Percentiles rank a stretch among this genome's conserved stretches.
Conservation (phyloP, 1,140 invertebrate species). For the Harlomillsia oculata region DNA sequence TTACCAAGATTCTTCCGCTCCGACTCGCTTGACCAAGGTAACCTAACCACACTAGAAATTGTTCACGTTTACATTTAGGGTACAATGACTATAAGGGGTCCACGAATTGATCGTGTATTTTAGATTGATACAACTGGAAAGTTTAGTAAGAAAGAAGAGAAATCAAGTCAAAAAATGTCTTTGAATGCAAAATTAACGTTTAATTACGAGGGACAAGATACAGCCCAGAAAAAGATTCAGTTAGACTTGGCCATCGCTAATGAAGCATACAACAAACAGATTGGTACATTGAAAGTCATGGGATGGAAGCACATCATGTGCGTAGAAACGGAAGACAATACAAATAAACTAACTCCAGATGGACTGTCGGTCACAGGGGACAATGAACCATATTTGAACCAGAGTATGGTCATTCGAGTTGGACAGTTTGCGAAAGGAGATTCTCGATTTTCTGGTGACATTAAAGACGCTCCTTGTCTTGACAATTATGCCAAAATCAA, state of each 20-base stretch:
- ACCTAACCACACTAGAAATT: too few species aligned
- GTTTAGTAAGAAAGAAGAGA: neutral
- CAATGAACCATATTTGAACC: conserved; percentile 18
- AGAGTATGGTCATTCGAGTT: conserved; percentile 14
- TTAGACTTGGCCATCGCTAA: neutral
- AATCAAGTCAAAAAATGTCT: neutral
- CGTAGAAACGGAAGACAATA: neutral
- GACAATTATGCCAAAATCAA: conserved; percentile 13
- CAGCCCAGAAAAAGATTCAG: too few species aligned
- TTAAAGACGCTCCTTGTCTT: conserved; percentile 13
- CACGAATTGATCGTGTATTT: too few species aligned
- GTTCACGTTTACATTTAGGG: too few species aligned
- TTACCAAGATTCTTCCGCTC: neutral
- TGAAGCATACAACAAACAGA: neutral
- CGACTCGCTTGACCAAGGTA: neutral
- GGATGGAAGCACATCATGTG: neutral
- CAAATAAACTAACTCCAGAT: conserved; percentile 10
- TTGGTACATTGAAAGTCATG: neutral
- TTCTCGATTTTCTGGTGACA: neutral
- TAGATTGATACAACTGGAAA: too few species aligned
- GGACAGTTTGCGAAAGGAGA: conserved; percentile 9
- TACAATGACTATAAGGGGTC: too few species aligned
- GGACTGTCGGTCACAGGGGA: conserved; percentile 8
- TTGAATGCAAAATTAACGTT: neutral
- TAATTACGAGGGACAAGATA: neutral